phyloP scores from a whole-genome alignment of 2,797 vertebrate species.

The Pogoniulus pusillus region DNA sequence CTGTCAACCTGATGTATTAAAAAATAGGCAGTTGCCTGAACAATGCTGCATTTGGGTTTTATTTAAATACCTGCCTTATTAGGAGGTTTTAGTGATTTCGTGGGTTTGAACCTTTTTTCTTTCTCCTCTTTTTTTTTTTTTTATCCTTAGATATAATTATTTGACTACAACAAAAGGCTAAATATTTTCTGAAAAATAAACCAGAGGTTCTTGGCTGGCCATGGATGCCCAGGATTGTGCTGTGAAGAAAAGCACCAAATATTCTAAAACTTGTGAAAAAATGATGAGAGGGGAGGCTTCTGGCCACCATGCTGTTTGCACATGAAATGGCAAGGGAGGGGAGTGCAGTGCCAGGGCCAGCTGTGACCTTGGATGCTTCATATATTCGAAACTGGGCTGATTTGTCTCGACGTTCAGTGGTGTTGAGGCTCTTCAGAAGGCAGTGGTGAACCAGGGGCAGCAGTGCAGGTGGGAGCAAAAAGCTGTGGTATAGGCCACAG shows the following conservation, averaged over 20 bases:
- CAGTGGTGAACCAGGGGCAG: background rate
- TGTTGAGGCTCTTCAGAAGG: background rate
- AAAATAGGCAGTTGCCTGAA: slow-evolving; percentile 51
- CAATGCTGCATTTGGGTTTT: slow-evolving; percentile 60
- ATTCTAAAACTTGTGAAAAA: slow-evolving; percentile 36
- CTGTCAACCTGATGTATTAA: slow-evolving; percentile 47
- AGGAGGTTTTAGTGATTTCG: slow-evolving; percentile 30
- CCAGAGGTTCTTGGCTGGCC: background rate
- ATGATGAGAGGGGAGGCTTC: slow-evolving; percentile 37
- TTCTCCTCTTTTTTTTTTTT: background rate
- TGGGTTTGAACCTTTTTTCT: background rate
- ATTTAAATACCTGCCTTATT: slow-evolving; percentile 65
- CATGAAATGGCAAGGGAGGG: background rate
- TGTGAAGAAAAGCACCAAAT: slow-evolving; percentile 30
- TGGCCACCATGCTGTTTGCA: background rate
- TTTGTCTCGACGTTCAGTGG: background rate
- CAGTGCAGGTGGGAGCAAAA: background rate
- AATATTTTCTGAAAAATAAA: slow-evolving; percentile 26
- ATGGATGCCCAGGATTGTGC: background rate
- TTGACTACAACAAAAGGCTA: slow-evolving; percentile 25
- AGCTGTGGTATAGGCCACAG: accelerated
- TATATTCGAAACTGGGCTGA: background rate
- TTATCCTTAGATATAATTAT: too few species aligned
- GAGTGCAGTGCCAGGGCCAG: background rate
- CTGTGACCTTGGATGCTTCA: slow-evolving; percentile 21